Conservation (phyloP, 2,113 vertebrate species). For the Pitta sordida region DNA sequence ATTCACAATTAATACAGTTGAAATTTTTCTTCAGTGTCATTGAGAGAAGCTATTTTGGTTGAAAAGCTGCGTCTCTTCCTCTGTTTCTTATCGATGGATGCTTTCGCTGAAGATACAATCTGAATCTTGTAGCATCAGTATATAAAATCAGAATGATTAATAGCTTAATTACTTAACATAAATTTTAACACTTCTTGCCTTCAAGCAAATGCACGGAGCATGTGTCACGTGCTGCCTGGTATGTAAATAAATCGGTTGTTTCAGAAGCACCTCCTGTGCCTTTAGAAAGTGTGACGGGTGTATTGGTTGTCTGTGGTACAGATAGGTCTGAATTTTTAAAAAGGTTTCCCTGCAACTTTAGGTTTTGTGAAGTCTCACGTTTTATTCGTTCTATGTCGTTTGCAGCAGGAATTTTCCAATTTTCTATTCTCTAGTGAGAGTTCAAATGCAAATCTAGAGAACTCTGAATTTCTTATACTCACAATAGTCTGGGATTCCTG, state of each 20-base stretch:
- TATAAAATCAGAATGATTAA: slow-evolving; percentile 52
- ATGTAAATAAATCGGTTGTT: not conserved
- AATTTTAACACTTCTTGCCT: slow-evolving; percentile 27
- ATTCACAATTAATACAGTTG: not conserved
- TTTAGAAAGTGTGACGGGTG: not conserved
- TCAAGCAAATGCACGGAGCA: not conserved
- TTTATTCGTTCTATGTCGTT: not conserved
- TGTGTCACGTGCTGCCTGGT: not conserved
- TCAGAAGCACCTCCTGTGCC: not conserved
- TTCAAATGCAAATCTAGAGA: not conserved
- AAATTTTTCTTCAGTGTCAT: not conserved
- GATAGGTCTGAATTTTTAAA: not conserved
- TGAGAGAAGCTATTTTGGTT: not conserved
- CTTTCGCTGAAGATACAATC: slow-evolving; percentile 47
- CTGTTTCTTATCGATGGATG: not conserved
- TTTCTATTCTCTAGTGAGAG: not conserved
- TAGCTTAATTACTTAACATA: slow-evolving; percentile 52
- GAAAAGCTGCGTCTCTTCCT: not conserved
- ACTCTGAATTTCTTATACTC: not conserved
- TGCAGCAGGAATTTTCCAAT: not conserved
- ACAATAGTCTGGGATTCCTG: not conserved
- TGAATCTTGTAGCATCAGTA: slow-evolving; percentile 12
- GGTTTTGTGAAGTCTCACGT: not conserved
- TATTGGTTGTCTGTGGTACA: not conserved
- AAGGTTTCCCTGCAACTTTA: not conserved